phyloP scores from a whole-genome alignment of 2,888 invertebrate species.

The Carcina quercana region DNA sequence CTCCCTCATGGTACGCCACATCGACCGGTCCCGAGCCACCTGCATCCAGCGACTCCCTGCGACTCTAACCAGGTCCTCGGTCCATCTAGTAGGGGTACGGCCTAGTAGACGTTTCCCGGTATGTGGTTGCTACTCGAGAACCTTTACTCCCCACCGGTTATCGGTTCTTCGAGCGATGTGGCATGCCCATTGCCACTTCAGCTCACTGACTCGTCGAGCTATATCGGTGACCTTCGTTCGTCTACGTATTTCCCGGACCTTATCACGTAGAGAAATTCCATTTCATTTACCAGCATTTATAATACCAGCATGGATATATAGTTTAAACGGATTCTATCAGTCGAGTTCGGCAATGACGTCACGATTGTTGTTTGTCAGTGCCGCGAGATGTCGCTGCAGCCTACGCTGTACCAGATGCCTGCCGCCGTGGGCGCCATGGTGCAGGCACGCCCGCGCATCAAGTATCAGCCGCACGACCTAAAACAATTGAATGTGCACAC shows the following conservation, averaged over 20 bases:
- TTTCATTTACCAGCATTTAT: neutral
- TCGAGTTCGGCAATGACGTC: neutral
- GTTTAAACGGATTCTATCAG: neutral
- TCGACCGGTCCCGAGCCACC: no score
- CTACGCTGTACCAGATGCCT: conserved; percentile 36
- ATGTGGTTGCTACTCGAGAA: no score
- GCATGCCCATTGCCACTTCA: neutral
- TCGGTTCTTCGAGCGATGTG: no score
- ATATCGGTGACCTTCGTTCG: neutral
- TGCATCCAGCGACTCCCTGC: no score
- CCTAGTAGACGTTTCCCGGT: no score
- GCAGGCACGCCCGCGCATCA: no score
- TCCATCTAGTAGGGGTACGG: no score
- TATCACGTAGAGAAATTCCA: neutral
- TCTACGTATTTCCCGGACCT: neutral
- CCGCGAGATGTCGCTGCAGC: conserved; percentile 50
- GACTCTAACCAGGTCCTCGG: no score
- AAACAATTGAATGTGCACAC: no score
- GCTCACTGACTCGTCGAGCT: neutral
- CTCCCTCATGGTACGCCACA: no score
- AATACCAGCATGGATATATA: neutral
- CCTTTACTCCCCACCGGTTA: no score
- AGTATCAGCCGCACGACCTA: no score
- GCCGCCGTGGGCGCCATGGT: conserved; percentile 22
- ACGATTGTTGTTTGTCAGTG: conserved; percentile 28